Evolutionary conservation across 2,113 vertebrate genomes (phyloP).

Genomic region (Pituophis catenifer): DNA sequence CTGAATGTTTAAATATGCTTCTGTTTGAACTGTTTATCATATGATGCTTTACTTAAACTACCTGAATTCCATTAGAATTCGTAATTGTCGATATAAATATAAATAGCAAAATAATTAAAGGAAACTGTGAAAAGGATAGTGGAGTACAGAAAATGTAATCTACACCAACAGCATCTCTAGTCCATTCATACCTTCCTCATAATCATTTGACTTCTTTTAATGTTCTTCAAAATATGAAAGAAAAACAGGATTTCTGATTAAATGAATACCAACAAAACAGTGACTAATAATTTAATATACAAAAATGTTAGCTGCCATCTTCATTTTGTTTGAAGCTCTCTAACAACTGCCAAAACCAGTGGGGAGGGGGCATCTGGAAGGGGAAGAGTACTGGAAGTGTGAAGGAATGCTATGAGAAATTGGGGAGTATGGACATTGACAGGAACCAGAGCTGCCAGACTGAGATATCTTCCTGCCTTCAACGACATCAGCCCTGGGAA

Average conservation of each 20-base stretch:
- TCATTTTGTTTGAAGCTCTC: too few species aligned
- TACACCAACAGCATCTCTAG: slow-evolving; percentile 16
- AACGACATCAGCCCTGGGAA: too few species aligned
- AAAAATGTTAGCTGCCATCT: background rate
- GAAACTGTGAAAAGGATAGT: slow-evolving; percentile 20
- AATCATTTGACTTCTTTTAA: slow-evolving; percentile 1
- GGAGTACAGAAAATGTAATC: slow-evolving; percentile 41
- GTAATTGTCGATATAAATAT: slow-evolving; percentile 57
- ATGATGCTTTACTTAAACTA: background rate
- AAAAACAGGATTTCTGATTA: slow-evolving; percentile 36
- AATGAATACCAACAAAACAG: slow-evolving; percentile 64
- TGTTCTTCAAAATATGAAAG: slow-evolving; percentile 23
- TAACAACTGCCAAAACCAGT: too few species aligned
- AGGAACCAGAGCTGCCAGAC: too few species aligned
- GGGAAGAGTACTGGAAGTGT: too few species aligned
- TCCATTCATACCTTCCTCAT: slow-evolving; percentile 30
- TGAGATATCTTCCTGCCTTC: too few species aligned
- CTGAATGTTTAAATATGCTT: background rate
- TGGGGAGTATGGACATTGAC: too few species aligned
- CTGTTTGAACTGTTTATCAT: background rate
- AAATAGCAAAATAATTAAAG: slow-evolving; percentile 61
- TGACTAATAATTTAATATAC: slow-evolving; percentile 52
- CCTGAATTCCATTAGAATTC: background rate
- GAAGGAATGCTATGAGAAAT: too few species aligned
- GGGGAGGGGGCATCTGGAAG: too few species aligned